Evolutionary conservation across 2,797 vertebrate species (phyloP).

Genomic region (Sebastiscus albofasciatus): DNA sequence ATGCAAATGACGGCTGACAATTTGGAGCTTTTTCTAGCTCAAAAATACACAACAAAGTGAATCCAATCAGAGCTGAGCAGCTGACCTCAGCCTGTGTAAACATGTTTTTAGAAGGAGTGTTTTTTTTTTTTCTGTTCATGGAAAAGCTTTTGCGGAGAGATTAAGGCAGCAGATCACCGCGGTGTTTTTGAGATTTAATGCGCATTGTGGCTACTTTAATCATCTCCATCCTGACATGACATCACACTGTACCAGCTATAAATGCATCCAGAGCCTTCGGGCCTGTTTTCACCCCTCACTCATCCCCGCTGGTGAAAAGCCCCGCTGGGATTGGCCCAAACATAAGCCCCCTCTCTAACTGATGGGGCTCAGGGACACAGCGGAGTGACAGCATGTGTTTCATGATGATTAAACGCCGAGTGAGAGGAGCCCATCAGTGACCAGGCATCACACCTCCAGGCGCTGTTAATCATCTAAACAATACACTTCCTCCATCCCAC

Average conservation of each 20-base stretch:
- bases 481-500: slow-evolving; percentile 31
- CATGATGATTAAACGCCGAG: slow-evolving; percentile 68
- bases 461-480: slow-evolving; percentile 79
- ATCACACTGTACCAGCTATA: slow-evolving; percentile 34
- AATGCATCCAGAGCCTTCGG: slow-evolving; percentile 8
- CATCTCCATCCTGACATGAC: slow-evolving; percentile 45
- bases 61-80: slow-evolving; percentile 55
- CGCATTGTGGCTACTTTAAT: slow-evolving; percentile 65
- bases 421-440: slow-evolving; percentile 55
- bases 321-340: slow-evolving; percentile 32
- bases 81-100: slow-evolving; percentile 56
- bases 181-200: slow-evolving; percentile 64
- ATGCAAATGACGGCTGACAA: slow-evolving; percentile 26
- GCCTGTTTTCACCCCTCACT: slow-evolving; percentile 1
- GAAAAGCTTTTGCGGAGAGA: slow-evolving; percentile 56
- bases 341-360: slow-evolving; percentile 56
- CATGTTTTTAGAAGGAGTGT: slow-evolving; percentile 55
- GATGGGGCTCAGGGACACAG: slow-evolving; percentile 58
- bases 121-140: slow-evolving; percentile 24
- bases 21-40: not conserved
- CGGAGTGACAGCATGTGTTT: slow-evolving; percentile 66
- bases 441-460: slow-evolving; percentile 61
- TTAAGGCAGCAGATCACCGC: slow-evolving; percentile 56
- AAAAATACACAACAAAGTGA: slow-evolving; percentile 47
- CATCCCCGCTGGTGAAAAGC: slow-evolving; percentile 26